Evolutionary conservation across 2,888 invertebrate genomes (phyloP), one percentile per base, ranked within the genome.

Genomic region (Apamea anceps): DNA sequence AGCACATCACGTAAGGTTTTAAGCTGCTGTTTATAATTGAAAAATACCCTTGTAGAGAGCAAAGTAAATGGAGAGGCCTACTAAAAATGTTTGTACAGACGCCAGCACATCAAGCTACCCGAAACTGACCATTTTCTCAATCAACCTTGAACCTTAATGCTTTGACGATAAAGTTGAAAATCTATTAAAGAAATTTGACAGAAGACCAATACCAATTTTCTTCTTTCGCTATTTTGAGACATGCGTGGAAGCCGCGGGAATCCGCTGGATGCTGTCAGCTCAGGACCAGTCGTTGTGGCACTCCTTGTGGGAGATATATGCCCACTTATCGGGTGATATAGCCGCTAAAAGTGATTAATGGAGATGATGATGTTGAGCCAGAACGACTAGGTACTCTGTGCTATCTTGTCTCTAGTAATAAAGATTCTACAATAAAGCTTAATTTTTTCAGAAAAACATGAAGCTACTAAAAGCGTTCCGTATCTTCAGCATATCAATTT

Each of bases 371-470:
- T n/a, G 37, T 28, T 76, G 28, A 63, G 12, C 10, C 15, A 25
- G 2, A 51, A 51, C 2, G 2, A 28, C 12, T 32, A n/a, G 1
- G 1, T 25, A 12, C 42, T 28, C 5, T 15, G 3, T n/a, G 5
- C n/a, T n/a, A 32, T 21, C 2, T 48, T 71, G 8, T n/a, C 10
- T 48, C 18, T 13, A 12, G 8, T 77, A 15, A 37, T 32, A 54
- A 74, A n/a, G 25, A 51, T 37, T 60, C 37, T 48, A 51, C 13
- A 48, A 21, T 15, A 25, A 48, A 21, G 0, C 8, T 51, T 76
- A 51, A 21, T 68, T 18, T 78, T 90, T 89, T 13, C 85, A 91
- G 90, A 90, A 90, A 89, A 79, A 82, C 10, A 25, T 42, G 15
- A 79, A 81, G 51, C 76, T 87, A 0, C 1, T 91, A 12, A 79